A percentile compares a stretch with the other conserved stretches of the same genome.
These are phyloP conservation scores for Acleris sparsana DNA, from an alignment of 2,888 invertebrate species.

Conservation along the genomic window DNA sequence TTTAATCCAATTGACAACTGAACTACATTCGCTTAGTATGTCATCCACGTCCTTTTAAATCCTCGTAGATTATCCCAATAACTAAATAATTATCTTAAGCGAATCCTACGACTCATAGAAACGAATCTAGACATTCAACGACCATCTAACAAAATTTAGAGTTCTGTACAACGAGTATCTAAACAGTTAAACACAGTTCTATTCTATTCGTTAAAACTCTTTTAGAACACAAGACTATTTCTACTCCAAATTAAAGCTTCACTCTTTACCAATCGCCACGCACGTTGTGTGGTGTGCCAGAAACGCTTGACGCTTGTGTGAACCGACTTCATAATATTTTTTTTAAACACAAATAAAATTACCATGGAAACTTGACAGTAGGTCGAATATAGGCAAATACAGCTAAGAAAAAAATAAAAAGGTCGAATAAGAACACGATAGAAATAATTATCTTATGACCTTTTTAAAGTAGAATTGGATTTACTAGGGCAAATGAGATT, in stretches of 20 bases:
- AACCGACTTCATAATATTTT: neutral
- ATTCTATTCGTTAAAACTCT: conserved; percentile 60
- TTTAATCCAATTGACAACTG: too few species aligned
- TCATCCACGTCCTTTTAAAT: neutral
- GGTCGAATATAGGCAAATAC: too few species aligned
- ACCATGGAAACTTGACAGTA: too few species aligned
- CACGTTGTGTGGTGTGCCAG: conserved; percentile 55
- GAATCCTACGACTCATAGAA: conserved; percentile 14
- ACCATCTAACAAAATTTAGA: conserved; percentile 30
- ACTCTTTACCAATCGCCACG: conserved; percentile 74
- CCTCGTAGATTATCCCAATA: neutral
- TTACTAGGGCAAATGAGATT: too few species aligned
- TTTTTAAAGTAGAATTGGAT: too few species aligned
- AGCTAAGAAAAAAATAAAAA: too few species aligned
- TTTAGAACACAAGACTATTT: conserved; percentile 74
- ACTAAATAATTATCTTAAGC: conserved; percentile 7
- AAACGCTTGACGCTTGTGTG: conserved; percentile 66
- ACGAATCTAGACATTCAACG: conserved; percentile 18
- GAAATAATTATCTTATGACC: too few species aligned
- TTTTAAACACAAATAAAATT: neutral
- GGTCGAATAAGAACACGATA: too few species aligned
- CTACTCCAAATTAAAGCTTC: conserved; percentile 83
- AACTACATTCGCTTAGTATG: too few species aligned
- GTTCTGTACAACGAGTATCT: conserved; percentile 36
- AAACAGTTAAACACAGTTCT: conserved; percentile 41